phyloP scores from a whole-genome alignment of 2,113 vertebrate genomes.

The Scartelaos histophorus region DNA sequence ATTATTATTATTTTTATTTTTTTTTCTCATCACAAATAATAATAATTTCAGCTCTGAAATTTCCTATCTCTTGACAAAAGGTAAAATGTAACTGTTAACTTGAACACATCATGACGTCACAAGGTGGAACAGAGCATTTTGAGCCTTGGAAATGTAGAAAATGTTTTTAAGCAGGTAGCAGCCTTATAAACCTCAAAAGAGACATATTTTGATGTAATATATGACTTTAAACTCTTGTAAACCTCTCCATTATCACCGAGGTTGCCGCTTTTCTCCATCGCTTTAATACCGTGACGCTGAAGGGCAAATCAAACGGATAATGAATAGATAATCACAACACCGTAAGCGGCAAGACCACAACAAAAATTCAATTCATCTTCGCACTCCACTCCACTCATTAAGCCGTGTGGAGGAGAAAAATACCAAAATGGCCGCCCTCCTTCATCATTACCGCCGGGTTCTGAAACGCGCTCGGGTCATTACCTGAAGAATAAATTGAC shows the following conservation, averaged over 20 bases:
- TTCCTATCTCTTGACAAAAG: no score
- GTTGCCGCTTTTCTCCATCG: not conserved
- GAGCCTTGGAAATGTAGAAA: no score
- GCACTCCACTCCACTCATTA: constrained; percentile 21
- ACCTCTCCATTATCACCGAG: not conserved
- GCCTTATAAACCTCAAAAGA: no score
- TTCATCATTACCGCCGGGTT: not conserved
- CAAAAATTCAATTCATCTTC: constrained; percentile 19
- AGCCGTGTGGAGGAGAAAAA: constrained; percentile 5
- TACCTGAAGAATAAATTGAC: constrained; percentile 8
- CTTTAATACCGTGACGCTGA: not conserved
- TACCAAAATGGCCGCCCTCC: not conserved
- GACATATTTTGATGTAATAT: no score
- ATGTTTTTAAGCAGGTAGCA: no score
- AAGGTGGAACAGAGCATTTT: no score
- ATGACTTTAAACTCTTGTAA: no score
- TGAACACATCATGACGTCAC: no score
- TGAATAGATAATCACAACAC: constrained; percentile 32
- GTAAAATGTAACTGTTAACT: no score
- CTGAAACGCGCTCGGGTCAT: not conserved
- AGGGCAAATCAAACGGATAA: constrained; percentile 34
- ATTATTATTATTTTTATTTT: no score
- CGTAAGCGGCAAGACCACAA: constrained; percentile 12
- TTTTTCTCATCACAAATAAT: no score
- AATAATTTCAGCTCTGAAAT: no score